Evolutionary conservation across 2,113 vertebrate genomes (phyloP), one percentile per base, ranked within the genome.

Genomic region (Panurus biarmicus): DNA sequence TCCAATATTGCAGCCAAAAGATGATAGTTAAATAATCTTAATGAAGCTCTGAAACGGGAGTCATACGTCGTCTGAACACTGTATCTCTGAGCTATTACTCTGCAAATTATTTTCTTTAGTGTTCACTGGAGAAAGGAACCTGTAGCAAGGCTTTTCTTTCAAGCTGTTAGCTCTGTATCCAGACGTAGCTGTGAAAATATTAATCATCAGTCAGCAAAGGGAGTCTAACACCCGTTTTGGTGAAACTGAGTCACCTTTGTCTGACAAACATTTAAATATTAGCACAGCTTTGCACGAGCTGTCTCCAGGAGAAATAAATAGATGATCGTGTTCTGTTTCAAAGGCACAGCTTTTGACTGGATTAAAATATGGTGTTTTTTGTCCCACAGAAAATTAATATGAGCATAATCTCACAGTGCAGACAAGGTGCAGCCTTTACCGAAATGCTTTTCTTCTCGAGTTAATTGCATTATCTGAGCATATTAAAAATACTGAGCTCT

Each of bases 391-490:
- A 86, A 91, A 85, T 82, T 54, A 81, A 56, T 58, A n/a, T 53
- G 62, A 81, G 38, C 26, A 24, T 36, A 40, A 75, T 81, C 61
- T 87, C 60, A 45, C 21, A 12, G 33, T 53, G 48, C 48, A 83
- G 60, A 60, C 42, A 86, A 92, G 56, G 65, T 74, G 44, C 67
- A 88, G 48, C 38, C 56, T 83, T 80, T 58, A 62, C 75, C 9
- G 13, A 88, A 92, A 83, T 94, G 82, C 72, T 92, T 93, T 95
- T 90, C 85, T 93, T 90, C 95, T 95, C 4, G 0, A 95, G 92
- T 95, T 96, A 96, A 94, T 95, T 92, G 85, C 79, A 90, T 96
- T 95, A 94, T 76, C 71, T 93, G 89, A 96, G 81, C 70, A 94
- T 91, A 89, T 94, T 91, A 94, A 94, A 96, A 96, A 94, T 92